phyloP scores from a whole-genome alignment of 2,888 invertebrate species.

The Dichetophora obliterata region DNA sequence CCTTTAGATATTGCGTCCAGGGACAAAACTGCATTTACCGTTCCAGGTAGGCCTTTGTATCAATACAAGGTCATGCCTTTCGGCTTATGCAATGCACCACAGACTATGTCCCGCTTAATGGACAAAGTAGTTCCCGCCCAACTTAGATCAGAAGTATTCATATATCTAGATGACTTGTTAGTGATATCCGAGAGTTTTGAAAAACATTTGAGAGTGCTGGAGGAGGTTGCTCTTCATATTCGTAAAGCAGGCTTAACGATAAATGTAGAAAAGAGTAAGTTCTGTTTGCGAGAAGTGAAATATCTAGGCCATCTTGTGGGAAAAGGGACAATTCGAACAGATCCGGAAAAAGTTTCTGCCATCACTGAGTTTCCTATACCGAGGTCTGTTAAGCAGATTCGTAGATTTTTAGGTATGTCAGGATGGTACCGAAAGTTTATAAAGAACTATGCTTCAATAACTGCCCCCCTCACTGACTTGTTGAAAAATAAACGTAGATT shows the following conservation, averaged over 20 bases:
- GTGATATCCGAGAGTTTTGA: slow-evolving; percentile 20
- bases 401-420: slow-evolving; percentile 39
- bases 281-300: slow-evolving; percentile 27
- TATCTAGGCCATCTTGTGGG: slow-evolving; percentile 40
- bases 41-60: slow-evolving; percentile 5
- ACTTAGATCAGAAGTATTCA: neutral
- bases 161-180: slow-evolving; percentile 34
- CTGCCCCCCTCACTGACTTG: slow-evolving; percentile 31
- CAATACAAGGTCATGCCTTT: too few relatives aligned
- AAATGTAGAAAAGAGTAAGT: slow-evolving; percentile 34
- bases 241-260: slow-evolving; percentile 19
- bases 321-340: slow-evolving; percentile 27
- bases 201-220: neutral
- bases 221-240: slow-evolving; percentile 11
- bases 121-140: slow-evolving; percentile 16
- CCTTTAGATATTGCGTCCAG: neutral
- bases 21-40: slow-evolving; percentile 2
- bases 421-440: slow-evolving; percentile 26
- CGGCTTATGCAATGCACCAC: slow-evolving; percentile 24
- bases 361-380: slow-evolving; percentile 31
- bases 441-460: slow-evolving; percentile 6
- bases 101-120: slow-evolving; percentile 35
- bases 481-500: slow-evolving; percentile 20
- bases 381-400: slow-evolving; percentile 9
- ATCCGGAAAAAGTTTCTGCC: slow-evolving; percentile 4